Percentiles rank a stretch among this genome's conserved stretches.
Evolutionary conservation across 2,113 vertebrate genomes (phyloP).

Genomic region (Chitala chitala): DNA sequence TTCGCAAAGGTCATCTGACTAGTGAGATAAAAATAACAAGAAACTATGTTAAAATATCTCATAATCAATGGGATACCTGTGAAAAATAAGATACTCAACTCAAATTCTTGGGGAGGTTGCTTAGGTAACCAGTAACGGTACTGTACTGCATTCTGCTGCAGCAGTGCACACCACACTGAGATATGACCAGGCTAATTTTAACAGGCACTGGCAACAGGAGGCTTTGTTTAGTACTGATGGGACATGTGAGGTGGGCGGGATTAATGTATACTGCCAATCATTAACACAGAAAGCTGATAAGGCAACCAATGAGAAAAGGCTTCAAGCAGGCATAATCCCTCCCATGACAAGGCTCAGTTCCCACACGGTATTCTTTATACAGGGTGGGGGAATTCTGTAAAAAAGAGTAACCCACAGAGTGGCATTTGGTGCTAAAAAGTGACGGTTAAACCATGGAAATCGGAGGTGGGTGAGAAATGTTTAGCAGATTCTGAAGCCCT

Average conservation of each 20-base stretch:
- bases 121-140: neutral
- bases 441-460: too few species aligned
- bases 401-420: too few species aligned
- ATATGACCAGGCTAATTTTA: neutral
- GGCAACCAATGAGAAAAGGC: neutral
- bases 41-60: neutral
- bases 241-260: neutral
- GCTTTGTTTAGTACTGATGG: too few species aligned
- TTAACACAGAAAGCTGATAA: neutral
- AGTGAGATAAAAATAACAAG: constrained; percentile 3
- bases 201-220: neutral
- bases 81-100: neutral
- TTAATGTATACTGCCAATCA: neutral
- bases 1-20: neutral
- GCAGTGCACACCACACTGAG: neutral
- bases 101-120: neutral
- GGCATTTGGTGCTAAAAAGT: too few species aligned
- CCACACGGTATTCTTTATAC: too few species aligned
- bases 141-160: neutral
- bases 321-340: neutral
- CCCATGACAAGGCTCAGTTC: neutral
- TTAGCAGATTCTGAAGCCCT: too few species aligned
- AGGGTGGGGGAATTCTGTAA: too few species aligned
- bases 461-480: too few species aligned
- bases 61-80: neutral